Evolutionary conservation across 2,113 vertebrate species (phyloP).

Genomic region (Cephalopholis sonnerati): DNA sequence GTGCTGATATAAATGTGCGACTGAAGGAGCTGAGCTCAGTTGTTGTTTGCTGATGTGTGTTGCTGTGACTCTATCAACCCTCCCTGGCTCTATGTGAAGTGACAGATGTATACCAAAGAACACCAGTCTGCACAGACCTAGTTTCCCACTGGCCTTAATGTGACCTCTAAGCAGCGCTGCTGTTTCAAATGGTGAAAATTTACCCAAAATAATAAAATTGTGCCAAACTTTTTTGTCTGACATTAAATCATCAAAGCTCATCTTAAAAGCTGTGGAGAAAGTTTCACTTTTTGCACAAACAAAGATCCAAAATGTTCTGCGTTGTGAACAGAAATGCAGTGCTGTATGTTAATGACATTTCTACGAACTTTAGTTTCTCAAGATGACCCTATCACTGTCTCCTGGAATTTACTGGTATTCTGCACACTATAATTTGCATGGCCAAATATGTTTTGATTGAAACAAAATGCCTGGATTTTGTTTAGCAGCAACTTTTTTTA

Average conservation of each 20-base stretch:
- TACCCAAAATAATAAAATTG: neutral
- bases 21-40: conserved; percentile 48
- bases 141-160: conserved; percentile 67
- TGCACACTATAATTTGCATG: neutral
- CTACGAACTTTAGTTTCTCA: neutral
- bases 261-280: neutral
- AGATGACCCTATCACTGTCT: neutral
- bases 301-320: neutral
- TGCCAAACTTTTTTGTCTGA: neutral
- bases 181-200: conserved; percentile 44
- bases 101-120: conserved; percentile 80
- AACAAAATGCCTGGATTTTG: neutral
- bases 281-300: neutral
- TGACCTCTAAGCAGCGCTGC: conserved; percentile 47
- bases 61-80: conserved; percentile 61
- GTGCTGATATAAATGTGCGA: conserved; percentile 48
- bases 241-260: neutral
- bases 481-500: neutral
- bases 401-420: neutral
- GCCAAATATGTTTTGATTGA: too few relatives aligned
- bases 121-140: conserved; percentile 58
- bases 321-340: neutral
- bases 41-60: conserved; percentile 64
- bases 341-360: neutral
- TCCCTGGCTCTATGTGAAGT: conserved; percentile 61